A percentile compares a stretch with the other conserved stretches of the same genome.
These are phyloP conservation scores for Ploceus nigricollis DNA, from an alignment of 2,113 vertebrate genomes.

Conservation along the genomic window DNA sequence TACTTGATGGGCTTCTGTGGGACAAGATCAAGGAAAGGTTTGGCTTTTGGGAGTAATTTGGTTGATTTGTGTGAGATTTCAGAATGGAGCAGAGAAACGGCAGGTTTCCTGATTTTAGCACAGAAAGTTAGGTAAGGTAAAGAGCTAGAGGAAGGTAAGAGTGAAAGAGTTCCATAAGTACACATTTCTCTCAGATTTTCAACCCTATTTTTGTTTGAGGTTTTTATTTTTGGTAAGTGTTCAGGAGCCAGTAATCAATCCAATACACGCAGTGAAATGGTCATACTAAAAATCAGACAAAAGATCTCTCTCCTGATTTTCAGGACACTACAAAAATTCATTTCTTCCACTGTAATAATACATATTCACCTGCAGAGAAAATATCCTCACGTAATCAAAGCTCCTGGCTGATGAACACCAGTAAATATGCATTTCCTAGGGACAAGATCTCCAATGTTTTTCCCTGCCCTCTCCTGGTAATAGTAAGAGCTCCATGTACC, in stretches of 20 bases:
- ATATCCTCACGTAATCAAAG: neutral
- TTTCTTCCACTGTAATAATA: neutral
- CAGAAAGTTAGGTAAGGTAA: neutral
- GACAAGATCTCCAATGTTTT: neutral
- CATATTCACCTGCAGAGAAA: neutral
- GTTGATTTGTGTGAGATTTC: neutral
- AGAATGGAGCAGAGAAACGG: neutral
- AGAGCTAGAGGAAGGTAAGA: neutral
- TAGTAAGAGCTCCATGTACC: neutral
- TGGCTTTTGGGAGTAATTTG: neutral
- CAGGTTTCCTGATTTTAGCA: neutral
- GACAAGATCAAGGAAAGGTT: neutral
- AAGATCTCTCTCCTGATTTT: neutral
- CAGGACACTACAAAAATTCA: fast-evolving
- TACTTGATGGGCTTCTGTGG: neutral
- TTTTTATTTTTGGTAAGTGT: neutral
- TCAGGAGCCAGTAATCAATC: neutral
- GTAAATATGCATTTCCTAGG: neutral
- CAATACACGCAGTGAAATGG: fast-evolving
- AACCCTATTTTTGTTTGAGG: fast-evolving
- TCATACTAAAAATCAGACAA: neutral
- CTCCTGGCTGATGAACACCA: neutral
- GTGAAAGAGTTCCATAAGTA: neutral
- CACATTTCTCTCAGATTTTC: neutral
- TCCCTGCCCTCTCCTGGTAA: neutral